Evolutionary conservation across 1,140 invertebrate genomes (phyloP).

Genomic region (Aleiodes sp.): DNA sequence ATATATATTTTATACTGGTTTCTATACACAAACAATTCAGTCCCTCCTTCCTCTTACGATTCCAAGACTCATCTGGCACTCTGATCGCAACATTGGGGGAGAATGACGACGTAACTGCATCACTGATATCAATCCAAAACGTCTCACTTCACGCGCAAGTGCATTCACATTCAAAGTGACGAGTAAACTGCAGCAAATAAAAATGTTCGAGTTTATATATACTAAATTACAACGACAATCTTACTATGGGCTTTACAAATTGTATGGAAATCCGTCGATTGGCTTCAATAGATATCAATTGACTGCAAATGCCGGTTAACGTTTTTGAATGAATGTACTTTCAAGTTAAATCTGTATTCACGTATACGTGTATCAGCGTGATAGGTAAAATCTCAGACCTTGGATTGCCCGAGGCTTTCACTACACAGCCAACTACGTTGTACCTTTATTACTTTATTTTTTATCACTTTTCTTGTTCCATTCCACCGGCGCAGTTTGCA

Average conservation of each 20-base stretch:
- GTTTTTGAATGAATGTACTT: neutral
- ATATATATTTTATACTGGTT: neutral
- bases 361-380: neutral
- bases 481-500: neutral
- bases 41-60: neutral
- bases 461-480: neutral
- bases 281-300: conserved; percentile 14
- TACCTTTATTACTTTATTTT: neutral
- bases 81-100: neutral
- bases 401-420: conserved; percentile 1
- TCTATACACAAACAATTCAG: too few relatives aligned
- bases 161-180: neutral
- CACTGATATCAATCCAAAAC: neutral
- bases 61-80: neutral
- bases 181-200: neutral
- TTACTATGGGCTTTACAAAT: conserved; percentile 16
- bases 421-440: neutral
- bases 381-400: neutral
- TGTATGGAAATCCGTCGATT: conserved; percentile 29
- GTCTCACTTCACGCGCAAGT: neutral
- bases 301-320: neutral
- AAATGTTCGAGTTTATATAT: neutral
- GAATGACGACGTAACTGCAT: neutral
- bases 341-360: neutral
- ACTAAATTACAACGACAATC: neutral